Percentiles rank a stretch among this genome's conserved stretches.
phyloP scores from a whole-genome alignment of 2,113 vertebrate genomes.

The Heterotis niloticus region DNA sequence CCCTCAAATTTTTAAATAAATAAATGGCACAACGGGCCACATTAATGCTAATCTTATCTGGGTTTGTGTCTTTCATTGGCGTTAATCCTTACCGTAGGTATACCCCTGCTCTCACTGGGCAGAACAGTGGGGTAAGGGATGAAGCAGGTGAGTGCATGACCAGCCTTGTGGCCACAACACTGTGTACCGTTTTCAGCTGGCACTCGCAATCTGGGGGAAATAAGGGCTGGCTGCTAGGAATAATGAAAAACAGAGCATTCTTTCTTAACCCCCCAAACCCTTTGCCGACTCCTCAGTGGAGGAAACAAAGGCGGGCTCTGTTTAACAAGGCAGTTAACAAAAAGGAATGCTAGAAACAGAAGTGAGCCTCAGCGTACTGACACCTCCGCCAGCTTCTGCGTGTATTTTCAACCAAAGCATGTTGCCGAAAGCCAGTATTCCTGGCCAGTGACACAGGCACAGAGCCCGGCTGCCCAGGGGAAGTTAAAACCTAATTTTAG shows the following conservation, averaged over 20 bases:
- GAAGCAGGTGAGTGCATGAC: neutral
- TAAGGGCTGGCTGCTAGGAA: neutral
- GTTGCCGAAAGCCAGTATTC: neutral
- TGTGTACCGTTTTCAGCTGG: neutral
- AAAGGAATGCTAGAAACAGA: conserved; percentile 8
- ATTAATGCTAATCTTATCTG: too few relatives aligned
- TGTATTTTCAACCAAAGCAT: neutral
- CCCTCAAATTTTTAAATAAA: neutral
- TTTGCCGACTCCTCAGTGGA: neutral
- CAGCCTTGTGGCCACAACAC: neutral
- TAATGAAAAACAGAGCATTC: conserved; percentile 11
- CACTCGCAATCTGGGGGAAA: neutral
- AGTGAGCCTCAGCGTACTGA: neutral
- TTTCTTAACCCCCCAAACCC: too few relatives aligned
- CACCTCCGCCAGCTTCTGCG: neutral
- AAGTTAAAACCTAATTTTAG: neutral
- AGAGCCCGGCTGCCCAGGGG: neutral
- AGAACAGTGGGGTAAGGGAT: neutral
- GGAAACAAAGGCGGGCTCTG: conserved; percentile 5
- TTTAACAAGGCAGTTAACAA: conserved; percentile 6
- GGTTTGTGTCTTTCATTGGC: neutral
- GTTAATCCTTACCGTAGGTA: neutral
- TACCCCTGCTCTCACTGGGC: too few relatives aligned
- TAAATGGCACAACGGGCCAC: too few relatives aligned
- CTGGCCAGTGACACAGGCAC: neutral